Conservation (phyloP, 2,797 vertebrate genomes). For the Siniperca scherzeri region DNA sequence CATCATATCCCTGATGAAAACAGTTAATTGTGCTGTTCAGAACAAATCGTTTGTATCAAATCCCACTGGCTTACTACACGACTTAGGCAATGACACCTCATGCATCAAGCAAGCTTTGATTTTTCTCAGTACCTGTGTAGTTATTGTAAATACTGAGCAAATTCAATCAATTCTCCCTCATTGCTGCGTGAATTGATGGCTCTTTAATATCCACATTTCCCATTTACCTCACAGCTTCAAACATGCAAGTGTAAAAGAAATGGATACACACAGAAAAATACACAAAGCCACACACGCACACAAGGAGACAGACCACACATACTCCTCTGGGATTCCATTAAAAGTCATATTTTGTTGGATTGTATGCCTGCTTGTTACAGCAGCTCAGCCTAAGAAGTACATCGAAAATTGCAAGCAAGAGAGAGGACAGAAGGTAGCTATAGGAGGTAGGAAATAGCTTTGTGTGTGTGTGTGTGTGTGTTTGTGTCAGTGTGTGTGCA, state of each 20-base stretch:
- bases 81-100: constrained; percentile 51
- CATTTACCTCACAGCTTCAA: constrained; percentile 70
- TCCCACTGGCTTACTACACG: constrained; percentile 53
- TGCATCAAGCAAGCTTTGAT: constrained; percentile 69
- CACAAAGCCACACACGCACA: constrained; percentile 20
- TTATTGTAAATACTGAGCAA: constrained; percentile 66
- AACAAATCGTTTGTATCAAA: constrained; percentile 61
- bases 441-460: constrained; percentile 55
- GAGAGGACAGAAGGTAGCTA: constrained; percentile 60
- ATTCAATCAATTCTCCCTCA: constrained; percentile 69
- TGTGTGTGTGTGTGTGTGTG: constrained; percentile 14
- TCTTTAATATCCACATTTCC: constrained; percentile 69
- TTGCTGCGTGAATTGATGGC: constrained; percentile 64
- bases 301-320: constrained; percentile 35
- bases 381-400: constrained; percentile 60
- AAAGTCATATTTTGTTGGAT: constrained; percentile 64
- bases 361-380: constrained; percentile 71
- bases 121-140: constrained; percentile 56
- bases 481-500: constrained; percentile 23
- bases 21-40: constrained; percentile 53
- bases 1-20: constrained; percentile 56
- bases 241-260: constrained; percentile 52
- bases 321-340: constrained; percentile 64
- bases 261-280: constrained; percentile 38
- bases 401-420: constrained; percentile 56